phyloP scores from a whole-genome alignment of 2,888 invertebrate genomes.

The Zonitis immaculata region DNA sequence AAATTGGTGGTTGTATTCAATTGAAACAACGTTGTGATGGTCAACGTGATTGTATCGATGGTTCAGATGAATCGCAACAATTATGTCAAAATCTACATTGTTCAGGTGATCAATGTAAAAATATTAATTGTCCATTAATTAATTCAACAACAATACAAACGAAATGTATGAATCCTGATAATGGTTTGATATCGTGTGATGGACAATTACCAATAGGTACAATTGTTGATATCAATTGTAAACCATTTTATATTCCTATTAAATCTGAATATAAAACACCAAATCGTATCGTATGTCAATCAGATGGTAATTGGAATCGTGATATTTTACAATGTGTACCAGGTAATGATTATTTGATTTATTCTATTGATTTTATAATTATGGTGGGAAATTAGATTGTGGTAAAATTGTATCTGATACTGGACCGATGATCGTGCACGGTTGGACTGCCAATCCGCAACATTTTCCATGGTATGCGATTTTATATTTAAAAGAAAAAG shows the following conservation, averaged over 20 bases:
- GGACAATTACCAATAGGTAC: slow-evolving; percentile 40
- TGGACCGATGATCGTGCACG: slow-evolving; percentile 45
- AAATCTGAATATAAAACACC: slow-evolving; percentile 23
- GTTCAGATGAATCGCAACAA: slow-evolving; percentile 26
- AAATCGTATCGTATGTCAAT: slow-evolving; percentile 40
- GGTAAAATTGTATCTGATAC: slow-evolving; percentile 25
- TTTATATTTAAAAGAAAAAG: slow-evolving; percentile 48
- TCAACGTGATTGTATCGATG: slow-evolving; percentile 27
- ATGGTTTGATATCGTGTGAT: slow-evolving; percentile 41
- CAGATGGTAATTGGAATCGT: slow-evolving; percentile 47
- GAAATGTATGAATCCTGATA: slow-evolving; percentile 35
- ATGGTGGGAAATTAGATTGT: background rate
- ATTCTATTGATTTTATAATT: too few relatives aligned
- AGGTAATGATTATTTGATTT: too few relatives aligned
- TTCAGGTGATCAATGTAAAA: background rate
- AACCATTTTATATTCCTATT: slow-evolving; percentile 39
- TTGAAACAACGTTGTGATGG: slow-evolving; percentile 25
- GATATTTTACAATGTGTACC: slow-evolving; percentile 43
- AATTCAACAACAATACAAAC: slow-evolving; percentile 25
- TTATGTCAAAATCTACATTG: slow-evolving; percentile 18
- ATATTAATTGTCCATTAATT: slow-evolving; percentile 28
- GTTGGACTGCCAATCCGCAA: slow-evolving; percentile 42
- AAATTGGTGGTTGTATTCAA: slow-evolving; percentile 28
- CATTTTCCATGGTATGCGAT: slow-evolving; percentile 57
- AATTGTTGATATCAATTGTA: slow-evolving; percentile 40